Base-by-base conservation (phyloP, 2,888 invertebrate genomes). In the Cyaniris semiargus region DNA sequence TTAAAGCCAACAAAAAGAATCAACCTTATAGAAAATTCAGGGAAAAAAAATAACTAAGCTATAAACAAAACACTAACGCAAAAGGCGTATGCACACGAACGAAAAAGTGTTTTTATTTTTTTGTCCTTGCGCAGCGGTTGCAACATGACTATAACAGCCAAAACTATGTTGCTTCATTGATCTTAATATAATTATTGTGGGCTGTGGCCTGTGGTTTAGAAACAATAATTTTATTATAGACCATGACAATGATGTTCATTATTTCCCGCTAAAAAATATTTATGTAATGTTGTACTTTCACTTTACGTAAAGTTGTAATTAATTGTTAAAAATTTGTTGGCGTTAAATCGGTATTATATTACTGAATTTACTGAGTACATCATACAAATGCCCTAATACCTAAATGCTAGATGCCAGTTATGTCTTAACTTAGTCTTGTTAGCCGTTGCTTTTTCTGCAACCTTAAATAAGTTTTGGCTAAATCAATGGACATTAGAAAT, bases 211-310 rank as follows among this genome's bases (percentile, higher is more conserved):
- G 53, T 74, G 74, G 74, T 74, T 31, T 74, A 53, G 74, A 72
- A 72, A 74, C 53, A 15, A 74, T 27, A 53, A 53, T 74, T 53
- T 18, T 74, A 74, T 53, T 23, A 27, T 27, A 23, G 27, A 74
- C 53, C 48, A 53, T 74, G 48, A 74, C 18, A n/a, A 27, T 27
- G 27, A 2, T 27, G 27, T 27, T 31, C 74, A 74, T 53, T 53
- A 27, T 74, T 74, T 74, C 7, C 74, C 74, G 48, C 74, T 31
- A 13, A 27, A 72, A 44, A 7, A 27, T 48, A 53, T 48, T 74
- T 53, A 74, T 74, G 8, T 74, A 74, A 74, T 23, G 71, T 44
- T 44, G 27, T 53, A 74, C 74, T 53, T 74, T 74, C 74, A 74
- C 74, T 74, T 74, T 27, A 53, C 48, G 74, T 53, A 27, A 48